A percentile compares a stretch with the other conserved stretches of the same genome.
Evolutionary conservation across 2,888 invertebrate genomes (phyloP).

Genomic region (Macrophya annulata): DNA sequence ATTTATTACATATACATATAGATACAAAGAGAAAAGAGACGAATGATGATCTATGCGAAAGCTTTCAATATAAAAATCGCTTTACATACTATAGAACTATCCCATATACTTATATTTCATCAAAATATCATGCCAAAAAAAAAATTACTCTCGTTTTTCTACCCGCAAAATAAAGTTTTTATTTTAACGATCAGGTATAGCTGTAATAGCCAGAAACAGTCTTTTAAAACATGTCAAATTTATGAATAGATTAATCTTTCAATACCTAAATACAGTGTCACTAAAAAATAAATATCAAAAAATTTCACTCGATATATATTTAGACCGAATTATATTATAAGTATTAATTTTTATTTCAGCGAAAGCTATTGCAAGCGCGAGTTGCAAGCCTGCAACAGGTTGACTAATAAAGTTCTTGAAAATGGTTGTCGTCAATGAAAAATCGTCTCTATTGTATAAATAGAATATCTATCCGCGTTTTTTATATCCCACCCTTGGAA

Average conservation of each 20-base stretch:
- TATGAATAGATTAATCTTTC: background rate
- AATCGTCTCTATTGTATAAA: background rate
- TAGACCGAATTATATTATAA: slow-evolving; percentile 3
- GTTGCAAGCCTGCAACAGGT: slow-evolving; percentile 37
- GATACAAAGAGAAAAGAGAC: background rate
- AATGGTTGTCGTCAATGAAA: background rate
- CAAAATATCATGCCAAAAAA: background rate
- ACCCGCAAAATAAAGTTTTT: background rate
- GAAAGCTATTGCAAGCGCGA: background rate
- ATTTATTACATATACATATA: background rate
- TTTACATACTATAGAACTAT: background rate
- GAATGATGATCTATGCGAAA: background rate
- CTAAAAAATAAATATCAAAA: background rate
- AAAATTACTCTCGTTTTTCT: background rate
- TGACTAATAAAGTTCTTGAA: background rate
- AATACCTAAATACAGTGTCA: background rate
- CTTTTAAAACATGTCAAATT: background rate
- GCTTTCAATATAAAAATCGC: background rate
- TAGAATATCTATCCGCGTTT: background rate
- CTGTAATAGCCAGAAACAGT: background rate
- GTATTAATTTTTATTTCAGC: background rate
- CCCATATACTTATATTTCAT: background rate
- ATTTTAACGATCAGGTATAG: background rate
- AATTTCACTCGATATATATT: background rate
- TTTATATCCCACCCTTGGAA: background rate